Base-by-base conservation (phyloP, 2,797 vertebrate genomes). In the Trachops cirrhosus region DNA sequence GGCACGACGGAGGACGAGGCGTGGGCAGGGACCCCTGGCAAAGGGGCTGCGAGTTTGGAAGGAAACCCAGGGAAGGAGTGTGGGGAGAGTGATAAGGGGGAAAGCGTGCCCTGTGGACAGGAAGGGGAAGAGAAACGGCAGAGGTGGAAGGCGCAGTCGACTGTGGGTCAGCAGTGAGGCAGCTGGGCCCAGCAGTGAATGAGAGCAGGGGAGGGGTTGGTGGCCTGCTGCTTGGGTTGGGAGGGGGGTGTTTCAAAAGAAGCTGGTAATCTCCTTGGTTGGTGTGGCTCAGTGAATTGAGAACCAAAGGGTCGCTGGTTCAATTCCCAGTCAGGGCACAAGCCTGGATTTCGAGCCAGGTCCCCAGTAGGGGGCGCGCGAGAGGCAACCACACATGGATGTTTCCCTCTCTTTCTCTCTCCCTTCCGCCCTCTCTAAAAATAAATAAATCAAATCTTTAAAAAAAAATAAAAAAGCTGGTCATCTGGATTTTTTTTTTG, bases 181-280 rank as follows among this genome's bases (percentile, higher is more conserved):
- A 4, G 32, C 0, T 3, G 34, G 71, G 41, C 0, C n/a, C 29
- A 14, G 50, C 73, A 39, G 62, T 7, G 59, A 6, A 15, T 44
- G 18, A 57, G 26, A 21, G 16, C 0, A 1, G 37, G 12, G 57
- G 0, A 16, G 22, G 32, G 22, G 8, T 12, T 1, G 3, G 41
- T 24, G 75, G 71, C 44, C 32, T 32, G 6, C 46, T 21, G 46
- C 46, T 48, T 32, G 73, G 16, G 37, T 7, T 44, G 29, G 70
- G 24, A 37, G 3, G 5, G 57, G 18, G 37, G 21, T 18, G 14
- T 24, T 46, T 29, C 79, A 21, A 52, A 54, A 71, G n/a, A 70
- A 59, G 41, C 37, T 9, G 34, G 14, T 8, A 6, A 59, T 26
- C 54, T 57, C 24, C 24, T 24, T 57, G 54, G 54, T 9, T 57